Conservation (phyloP, 2,113 vertebrate genomes). For the Ancistrus triradiatus region DNA sequence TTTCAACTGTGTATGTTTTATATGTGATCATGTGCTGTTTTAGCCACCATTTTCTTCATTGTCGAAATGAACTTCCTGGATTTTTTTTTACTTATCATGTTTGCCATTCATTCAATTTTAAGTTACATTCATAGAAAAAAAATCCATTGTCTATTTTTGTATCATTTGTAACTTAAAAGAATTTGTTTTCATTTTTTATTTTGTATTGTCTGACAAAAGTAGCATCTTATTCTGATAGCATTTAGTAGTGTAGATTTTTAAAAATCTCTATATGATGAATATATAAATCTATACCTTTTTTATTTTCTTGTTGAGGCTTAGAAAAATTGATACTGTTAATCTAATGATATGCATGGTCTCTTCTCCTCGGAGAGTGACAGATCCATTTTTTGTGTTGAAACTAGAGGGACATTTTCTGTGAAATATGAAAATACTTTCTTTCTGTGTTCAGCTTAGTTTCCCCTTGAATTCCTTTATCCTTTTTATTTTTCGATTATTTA, state of each 20-base stretch:
- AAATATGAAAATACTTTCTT: conserved; percentile 84
- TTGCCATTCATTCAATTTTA: conserved; percentile 76
- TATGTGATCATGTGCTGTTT: conserved; percentile 65
- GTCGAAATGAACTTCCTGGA: conserved; percentile 66
- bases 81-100: conserved; percentile 28
- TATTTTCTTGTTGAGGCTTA: conserved; percentile 60
- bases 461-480: conserved; percentile 63
- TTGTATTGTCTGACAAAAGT: conserved; percentile 79
- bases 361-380: conserved; percentile 77
- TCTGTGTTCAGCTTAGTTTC: too few species aligned
- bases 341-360: conserved; percentile 84
- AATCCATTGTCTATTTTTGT: conserved; percentile 91
- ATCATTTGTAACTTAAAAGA: conserved; percentile 86
- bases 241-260: conserved; percentile 81
- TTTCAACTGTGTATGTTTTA: conserved; percentile 59
- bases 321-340: conserved; percentile 75
- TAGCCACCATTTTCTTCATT: conserved; percentile 72
- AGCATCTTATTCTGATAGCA: conserved; percentile 81
- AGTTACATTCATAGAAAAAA: conserved; percentile 62
- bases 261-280: conserved; percentile 40
- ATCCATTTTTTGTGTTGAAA: conserved; percentile 82
- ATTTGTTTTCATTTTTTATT: conserved; percentile 47
- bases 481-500: conserved; percentile 51
- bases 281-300: conserved; percentile 51
- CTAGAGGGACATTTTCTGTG: conserved; percentile 73